Evolutionary conservation across 2,797 vertebrate genomes (phyloP).

Genomic region (Silurus lanzhouensis): DNA sequence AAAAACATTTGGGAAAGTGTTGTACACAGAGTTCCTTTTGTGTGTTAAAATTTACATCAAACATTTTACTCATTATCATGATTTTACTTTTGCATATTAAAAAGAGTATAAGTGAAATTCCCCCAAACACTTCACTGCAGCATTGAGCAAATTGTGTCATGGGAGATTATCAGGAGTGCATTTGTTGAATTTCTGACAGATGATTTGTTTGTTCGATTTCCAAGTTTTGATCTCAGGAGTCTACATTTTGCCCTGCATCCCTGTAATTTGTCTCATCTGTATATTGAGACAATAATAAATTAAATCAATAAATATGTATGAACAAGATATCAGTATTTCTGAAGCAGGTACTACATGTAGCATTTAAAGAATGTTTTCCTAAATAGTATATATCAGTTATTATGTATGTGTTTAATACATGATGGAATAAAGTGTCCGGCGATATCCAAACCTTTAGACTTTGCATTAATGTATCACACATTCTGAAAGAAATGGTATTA

Average conservation of each 20-base stretch:
- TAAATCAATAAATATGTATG: background rate
- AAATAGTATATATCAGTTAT: background rate
- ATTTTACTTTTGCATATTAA: no score
- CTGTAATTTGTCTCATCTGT: background rate
- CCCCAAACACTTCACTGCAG: no score
- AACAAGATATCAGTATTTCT: background rate
- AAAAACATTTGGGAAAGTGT: no score
- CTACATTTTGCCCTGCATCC: background rate
- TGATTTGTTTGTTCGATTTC: no score
- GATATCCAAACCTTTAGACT: background rate
- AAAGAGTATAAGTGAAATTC: no score
- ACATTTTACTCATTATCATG: no score
- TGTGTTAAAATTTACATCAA: no score
- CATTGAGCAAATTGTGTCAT: no score
- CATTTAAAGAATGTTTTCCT: constrained; percentile 1
- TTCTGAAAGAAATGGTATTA: background rate
- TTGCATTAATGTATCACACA: background rate
- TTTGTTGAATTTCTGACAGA: no score
- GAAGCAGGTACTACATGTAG: background rate
- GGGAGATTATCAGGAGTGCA: no score
- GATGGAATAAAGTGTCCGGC: background rate
- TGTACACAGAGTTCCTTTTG: no score
- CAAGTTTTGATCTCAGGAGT: no score
- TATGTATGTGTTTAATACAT: background rate
- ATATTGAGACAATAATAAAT: background rate